These are phyloP conservation scores for Drosophila ananassae DNA, from an alignment of 1,140 invertebrate genomes.

Conservation along the genomic window DNA sequence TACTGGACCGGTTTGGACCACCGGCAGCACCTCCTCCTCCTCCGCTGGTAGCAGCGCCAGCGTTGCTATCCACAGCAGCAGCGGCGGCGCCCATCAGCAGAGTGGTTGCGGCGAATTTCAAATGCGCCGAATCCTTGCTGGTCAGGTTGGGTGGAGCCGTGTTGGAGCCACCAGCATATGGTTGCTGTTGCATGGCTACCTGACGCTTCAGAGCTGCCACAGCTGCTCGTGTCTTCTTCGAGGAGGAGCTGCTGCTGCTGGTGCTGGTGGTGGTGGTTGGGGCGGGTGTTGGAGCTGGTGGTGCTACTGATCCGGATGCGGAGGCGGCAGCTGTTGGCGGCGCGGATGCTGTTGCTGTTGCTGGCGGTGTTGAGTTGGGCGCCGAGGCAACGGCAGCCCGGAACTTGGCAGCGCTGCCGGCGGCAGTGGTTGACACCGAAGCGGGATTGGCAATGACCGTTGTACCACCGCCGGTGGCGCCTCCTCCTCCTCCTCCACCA, in stretches of 20 bases:
- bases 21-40: conserved; percentile 9
- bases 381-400: conserved; percentile 68
- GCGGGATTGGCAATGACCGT: conserved; percentile 52
- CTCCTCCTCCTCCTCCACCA: neutral
- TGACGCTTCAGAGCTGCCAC: conserved; percentile 67
- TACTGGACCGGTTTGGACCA: conserved; percentile 18
- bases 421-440: conserved; percentile 44
- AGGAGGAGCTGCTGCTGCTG: conserved; percentile 22
- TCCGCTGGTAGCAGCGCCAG: conserved; percentile 57
- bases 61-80: conserved; percentile 66
- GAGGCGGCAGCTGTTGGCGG: conserved; percentile 15
- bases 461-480: conserved; percentile 1
- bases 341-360: conserved; percentile 15
- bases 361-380: conserved; percentile 29
- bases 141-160: conserved; percentile 9
- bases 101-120: conserved; percentile 67
- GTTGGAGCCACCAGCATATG: conserved; percentile 20
- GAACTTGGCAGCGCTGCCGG: conserved; percentile 67
- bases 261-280: conserved; percentile 24
- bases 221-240: conserved; percentile 64
- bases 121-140: conserved; percentile 71
- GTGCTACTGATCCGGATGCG: conserved; percentile 5
- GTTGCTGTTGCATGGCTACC: conserved; percentile 58
- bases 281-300: conserved; percentile 12
- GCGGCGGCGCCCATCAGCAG: conserved; percentile 72